Evolutionary conservation across 2,888 invertebrate genomes (phyloP), one percentile per base, ranked within the genome.

Genomic region (Mimas tiliae): DNA sequence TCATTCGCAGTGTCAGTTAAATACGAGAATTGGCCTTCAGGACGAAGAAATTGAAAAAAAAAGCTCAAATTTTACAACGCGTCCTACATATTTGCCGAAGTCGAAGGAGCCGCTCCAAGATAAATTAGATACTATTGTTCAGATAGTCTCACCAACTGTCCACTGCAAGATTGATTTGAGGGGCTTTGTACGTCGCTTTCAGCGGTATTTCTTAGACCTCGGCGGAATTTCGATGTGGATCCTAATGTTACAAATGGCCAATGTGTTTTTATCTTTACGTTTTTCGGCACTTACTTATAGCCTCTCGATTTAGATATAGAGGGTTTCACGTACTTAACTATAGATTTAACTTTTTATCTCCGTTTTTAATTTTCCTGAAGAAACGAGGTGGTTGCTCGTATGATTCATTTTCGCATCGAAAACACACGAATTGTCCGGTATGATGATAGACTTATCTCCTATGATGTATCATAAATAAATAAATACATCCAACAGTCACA

Each of bases 91-190:
- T 48, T 19, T 19, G 9, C 16, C 9, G 3, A 50, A 38, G 19
- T 19, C 38, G 6, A 58, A 38, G 9, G 11, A 58, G 16, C 42
- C 19, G 58, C 19, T 34, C 16, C 12, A 19, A 58, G 58, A 58
- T 38, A 58, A 58, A 58, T 58, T 58, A 21, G 58, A 58, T 19
- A 42, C 42, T 42, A 58, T 42, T 58, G 58, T 42, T 58, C 50
- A 50, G 19, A 50, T 19, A 19, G 38, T 12, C 19, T 42, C 58
- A 19, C 6, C 42, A 38, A 58, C 58, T 58, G 58, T 58, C 58
- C 19, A 7, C 58, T 6, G 58, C 19, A 19, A 58, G 42, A 58
- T 58, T 42, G 58, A 58, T 58, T 11, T 58, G 42, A 12, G 11
- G 16, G 34, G 12, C 11, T 19, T 58, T 58, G 42, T 55, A 8